These are phyloP conservation scores for Eubasilissa splendida DNA, from an alignment of 2,888 invertebrate species.

Conservation along the genomic window DNA sequence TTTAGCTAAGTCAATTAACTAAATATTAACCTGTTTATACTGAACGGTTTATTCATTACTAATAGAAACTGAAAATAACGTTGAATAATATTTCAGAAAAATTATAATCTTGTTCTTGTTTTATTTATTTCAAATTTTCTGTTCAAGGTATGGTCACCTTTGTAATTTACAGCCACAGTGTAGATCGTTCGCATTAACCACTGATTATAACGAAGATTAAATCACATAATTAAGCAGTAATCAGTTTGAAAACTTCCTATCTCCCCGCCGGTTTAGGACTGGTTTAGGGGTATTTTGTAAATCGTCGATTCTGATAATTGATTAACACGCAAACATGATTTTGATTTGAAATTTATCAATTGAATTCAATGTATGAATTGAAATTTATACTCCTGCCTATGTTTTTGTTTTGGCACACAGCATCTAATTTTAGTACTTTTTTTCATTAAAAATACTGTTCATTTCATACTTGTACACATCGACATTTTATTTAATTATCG, in stretches of 20 bases:
- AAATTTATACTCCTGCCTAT: too few relatives aligned
- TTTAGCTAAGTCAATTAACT: too few relatives aligned
- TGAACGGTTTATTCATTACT: too few relatives aligned
- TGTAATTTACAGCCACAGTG: not conserved
- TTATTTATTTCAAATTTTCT: not conserved
- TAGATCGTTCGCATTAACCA: conserved; percentile 18
- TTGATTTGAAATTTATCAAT: conserved; percentile 20
- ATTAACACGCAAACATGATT: conserved; percentile 12
- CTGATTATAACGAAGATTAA: conserved; percentile 19
- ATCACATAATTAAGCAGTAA: conserved; percentile 34
- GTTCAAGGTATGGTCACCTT: not conserved
- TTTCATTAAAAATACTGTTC: too few relatives aligned
- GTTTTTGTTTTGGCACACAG: too few relatives aligned
- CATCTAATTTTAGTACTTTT: too few relatives aligned
- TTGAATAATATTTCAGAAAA: too few relatives aligned
- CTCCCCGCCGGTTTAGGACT: conserved; percentile 19
- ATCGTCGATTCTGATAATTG: conserved; percentile 14
- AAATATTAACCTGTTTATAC: too few relatives aligned
- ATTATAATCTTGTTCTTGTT: too few relatives aligned
- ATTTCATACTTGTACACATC: too few relatives aligned
- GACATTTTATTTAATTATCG: too few relatives aligned
- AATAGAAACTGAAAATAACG: too few relatives aligned
- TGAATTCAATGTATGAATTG: not conserved
- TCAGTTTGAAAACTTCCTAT: conserved; percentile 26
- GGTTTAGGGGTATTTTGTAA: conserved; percentile 21